Evolutionary conservation across 2,797 vertebrate species (phyloP).

Genomic region (Helarctos malayanus): DNA sequence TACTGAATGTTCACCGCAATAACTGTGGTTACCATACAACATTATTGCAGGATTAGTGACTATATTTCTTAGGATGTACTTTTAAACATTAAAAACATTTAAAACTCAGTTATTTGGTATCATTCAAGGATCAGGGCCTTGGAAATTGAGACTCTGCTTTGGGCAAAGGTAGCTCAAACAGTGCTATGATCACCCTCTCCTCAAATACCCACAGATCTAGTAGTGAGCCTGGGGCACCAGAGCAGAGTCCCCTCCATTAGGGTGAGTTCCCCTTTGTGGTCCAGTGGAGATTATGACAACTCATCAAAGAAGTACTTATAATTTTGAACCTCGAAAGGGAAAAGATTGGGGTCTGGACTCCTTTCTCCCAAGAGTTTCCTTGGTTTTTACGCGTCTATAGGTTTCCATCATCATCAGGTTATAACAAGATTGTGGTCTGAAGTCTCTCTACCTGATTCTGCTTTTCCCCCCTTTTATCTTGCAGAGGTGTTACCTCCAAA

Average conservation of each 20-base stretch:
- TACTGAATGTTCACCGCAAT: not conserved
- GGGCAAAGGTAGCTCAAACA: not conserved
- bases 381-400: not conserved
- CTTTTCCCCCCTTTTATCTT: not conserved
- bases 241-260: not conserved
- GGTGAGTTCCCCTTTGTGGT: not conserved
- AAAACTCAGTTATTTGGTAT: not conserved
- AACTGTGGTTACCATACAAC: not conserved
- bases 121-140: not conserved
- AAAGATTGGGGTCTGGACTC: not conserved
- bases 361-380: not conserved
- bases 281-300: not conserved
- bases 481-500: not conserved
- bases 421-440: not conserved
- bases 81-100: not conserved
- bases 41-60: not conserved
- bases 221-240: not conserved
- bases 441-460: not conserved
- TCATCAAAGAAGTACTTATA: conserved; percentile 22
- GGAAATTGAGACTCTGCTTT: not conserved
- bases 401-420: not conserved
- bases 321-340: conserved; percentile 29
- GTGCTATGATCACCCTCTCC: not conserved
- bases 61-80: not conserved
- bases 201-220: not conserved